phyloP scores from a whole-genome alignment of 2,888 invertebrate species.

The Corbicula japonica region DNA sequence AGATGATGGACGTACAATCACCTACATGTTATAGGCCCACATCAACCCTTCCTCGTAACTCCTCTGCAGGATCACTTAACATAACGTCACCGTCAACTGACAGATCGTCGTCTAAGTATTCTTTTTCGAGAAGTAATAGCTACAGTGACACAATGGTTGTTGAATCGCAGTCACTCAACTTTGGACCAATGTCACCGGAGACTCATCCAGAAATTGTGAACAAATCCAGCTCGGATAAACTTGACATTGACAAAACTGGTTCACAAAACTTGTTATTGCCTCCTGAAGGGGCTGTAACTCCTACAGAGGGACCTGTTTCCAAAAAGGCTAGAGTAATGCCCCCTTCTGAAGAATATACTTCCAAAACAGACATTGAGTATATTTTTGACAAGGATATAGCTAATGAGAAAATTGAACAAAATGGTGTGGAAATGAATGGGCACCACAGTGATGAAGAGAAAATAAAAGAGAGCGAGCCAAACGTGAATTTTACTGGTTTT shows the following conservation, averaged over 20 bases:
- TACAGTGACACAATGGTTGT: constrained; percentile 72
- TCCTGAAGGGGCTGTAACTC: constrained; percentile 72
- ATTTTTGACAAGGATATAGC: constrained; percentile 24
- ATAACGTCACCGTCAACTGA: constrained; percentile 29
- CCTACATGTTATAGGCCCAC: constrained; percentile 65
- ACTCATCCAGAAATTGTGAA: constrained; percentile 71
- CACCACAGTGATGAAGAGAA: constrained; percentile 39
- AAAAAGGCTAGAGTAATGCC: constrained; percentile 50
- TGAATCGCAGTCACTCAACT: constrained; percentile 72
- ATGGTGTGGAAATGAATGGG: constrained; percentile 36
- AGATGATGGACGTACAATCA: constrained; percentile 74
- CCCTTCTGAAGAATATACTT: constrained; percentile 22
- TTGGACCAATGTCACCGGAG: constrained; percentile 66
- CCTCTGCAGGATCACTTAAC: constrained; percentile 45
- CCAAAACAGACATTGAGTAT: constrained; percentile 39
- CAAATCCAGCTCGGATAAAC: constrained; percentile 46
- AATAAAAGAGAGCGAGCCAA: constrained; percentile 23
- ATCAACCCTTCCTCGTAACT: constrained; percentile 59
- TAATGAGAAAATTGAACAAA: constrained; percentile 41
- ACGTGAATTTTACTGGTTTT: constrained; percentile 7
- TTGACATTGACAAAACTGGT: constrained; percentile 39
- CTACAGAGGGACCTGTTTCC: constrained; percentile 64
- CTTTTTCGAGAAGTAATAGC: constrained; percentile 58
- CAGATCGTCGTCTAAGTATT: constrained; percentile 49
- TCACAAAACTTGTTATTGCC: constrained; percentile 61